These are phyloP conservation scores for Phytoseiulus persimilis DNA, from an alignment of 2,888 invertebrate species.

Conservation along the genomic window DNA sequence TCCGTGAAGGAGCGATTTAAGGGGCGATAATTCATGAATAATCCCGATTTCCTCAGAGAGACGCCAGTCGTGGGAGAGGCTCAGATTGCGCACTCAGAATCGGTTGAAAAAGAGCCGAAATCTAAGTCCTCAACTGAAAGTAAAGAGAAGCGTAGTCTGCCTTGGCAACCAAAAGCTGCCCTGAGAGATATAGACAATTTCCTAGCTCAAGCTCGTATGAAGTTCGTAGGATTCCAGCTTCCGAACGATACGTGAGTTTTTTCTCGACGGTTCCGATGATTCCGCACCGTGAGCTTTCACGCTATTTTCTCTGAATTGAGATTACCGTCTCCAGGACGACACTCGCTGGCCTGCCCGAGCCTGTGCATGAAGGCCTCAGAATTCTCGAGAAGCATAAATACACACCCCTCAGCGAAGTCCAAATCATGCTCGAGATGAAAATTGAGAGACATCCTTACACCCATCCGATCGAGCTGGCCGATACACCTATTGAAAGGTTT, in stretches of 20 bases:
- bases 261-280: conserved; percentile 44
- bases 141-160: conserved; percentile 57
- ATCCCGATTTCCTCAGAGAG: background rate
- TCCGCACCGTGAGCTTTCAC: background rate
- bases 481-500: conserved; percentile 22
- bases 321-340: conserved; percentile 58
- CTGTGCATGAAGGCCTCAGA: conserved; percentile 90
- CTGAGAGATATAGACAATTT: conserved; percentile 87
- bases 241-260: conserved; percentile 56
- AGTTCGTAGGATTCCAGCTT: conserved; percentile 90
- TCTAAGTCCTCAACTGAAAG: background rate
- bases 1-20: background rate
- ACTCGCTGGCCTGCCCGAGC: conserved; percentile 86
- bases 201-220: conserved; percentile 76
- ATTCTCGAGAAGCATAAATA: conserved; percentile 85
- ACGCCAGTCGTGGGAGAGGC: conserved; percentile 15
- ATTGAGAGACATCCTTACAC: conserved; percentile 75
- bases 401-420: conserved; percentile 80
- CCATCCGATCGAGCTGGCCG: conserved; percentile 10
- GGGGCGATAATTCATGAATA: background rate
- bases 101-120: conserved; percentile 24
- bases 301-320: too few species aligned
- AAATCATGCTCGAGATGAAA: conserved; percentile 80
- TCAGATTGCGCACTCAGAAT: conserved; percentile 23
- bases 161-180: conserved; percentile 92